Base-by-base conservation (phyloP, 1,140 invertebrate genomes). In the Leptinotarsa texana region DNA sequence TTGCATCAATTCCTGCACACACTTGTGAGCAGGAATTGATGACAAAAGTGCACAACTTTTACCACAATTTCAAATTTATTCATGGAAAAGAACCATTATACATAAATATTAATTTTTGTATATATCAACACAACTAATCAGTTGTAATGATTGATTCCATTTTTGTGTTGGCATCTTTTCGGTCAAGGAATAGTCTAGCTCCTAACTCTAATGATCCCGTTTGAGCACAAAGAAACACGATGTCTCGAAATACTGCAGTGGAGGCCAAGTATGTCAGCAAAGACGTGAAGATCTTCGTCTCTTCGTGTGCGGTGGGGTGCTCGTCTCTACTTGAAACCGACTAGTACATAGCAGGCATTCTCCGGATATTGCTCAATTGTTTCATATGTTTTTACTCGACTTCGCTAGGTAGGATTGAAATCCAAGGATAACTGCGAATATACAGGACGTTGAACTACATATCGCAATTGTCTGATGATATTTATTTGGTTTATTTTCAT, bases 351-450 rank as follows among this genome's bases (percentile, higher is more conserved):
- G 61, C 62, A 68, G 42, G 70, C 63, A 77, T 77, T 77, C 75
- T 70, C 75, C 4, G 68, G 68, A 77, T 77, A 76, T 76, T 76
- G 69, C 75, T 72, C 75, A 77, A 77, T 71, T 71, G 49, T 71
- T 62, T 33, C 22, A 62, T 71, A 24, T 62, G 69, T 71, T 71
- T 71, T 71, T 71, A 49, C 22, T 21, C 33, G 61, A 57, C 21
- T n/a, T 22, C 48, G 33, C 49, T 63, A 24, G 24, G 22, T 51
- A 61, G 18, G 51, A 61, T 62, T 62, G n/a, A 27, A 71, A 42
- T 18, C 33, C 8, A 47, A 42, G 24, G 13, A 68, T 42, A 68
- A 42, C 42, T 68, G 33, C 13, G 42, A 47, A 68, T 68, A 49
- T 42, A 68, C 24, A 42, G 66, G 24, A 33, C 42, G 51, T 57